Evolutionary conservation across 2,888 invertebrate species (phyloP).

Genomic region (Eretmocerus hayati): DNA sequence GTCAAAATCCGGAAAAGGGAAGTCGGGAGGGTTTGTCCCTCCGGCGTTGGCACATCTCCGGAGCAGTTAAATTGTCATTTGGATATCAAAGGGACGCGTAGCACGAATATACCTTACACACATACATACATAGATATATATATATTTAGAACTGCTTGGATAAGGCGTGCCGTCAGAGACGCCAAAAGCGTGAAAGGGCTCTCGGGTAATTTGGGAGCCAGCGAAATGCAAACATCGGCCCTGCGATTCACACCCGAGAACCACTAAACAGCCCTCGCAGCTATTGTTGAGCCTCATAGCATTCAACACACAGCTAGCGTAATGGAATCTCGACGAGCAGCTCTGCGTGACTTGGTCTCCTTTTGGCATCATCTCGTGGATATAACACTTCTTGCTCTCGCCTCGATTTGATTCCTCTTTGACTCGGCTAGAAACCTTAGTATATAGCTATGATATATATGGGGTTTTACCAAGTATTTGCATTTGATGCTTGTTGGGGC

Average conservation of each 20-base stretch:
- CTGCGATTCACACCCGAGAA: slow-evolving; percentile 41
- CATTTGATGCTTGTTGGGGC: no score
- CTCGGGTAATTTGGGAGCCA: slow-evolving; percentile 43
- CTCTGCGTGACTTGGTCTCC: no score
- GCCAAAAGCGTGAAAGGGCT: slow-evolving; percentile 38
- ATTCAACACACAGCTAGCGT: no score
- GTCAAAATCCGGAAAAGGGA: background rate
- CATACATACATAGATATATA: no score
- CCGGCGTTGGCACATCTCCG: slow-evolving; percentile 16
- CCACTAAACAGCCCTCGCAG: slow-evolving; percentile 44
- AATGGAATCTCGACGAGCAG: slow-evolving; percentile 41
- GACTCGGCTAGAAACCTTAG: background rate
- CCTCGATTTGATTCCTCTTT: background rate
- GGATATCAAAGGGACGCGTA: slow-evolving; percentile 48
- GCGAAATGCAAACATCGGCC: slow-evolving; percentile 44
- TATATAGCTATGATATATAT: no score
- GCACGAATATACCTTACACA: no score
- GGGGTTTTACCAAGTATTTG: no score
- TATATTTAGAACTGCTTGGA: no score
- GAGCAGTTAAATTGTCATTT: slow-evolving; percentile 48
- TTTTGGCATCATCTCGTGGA: no score
- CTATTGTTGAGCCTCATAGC: slow-evolving; percentile 45
- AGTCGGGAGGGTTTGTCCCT: no score
- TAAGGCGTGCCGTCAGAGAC: no score
- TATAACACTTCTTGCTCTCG: background rate